These are phyloP conservation scores for Acanthosepion lycidas DNA, from an alignment of 2,888 invertebrate species.

Conservation along the genomic window DNA sequence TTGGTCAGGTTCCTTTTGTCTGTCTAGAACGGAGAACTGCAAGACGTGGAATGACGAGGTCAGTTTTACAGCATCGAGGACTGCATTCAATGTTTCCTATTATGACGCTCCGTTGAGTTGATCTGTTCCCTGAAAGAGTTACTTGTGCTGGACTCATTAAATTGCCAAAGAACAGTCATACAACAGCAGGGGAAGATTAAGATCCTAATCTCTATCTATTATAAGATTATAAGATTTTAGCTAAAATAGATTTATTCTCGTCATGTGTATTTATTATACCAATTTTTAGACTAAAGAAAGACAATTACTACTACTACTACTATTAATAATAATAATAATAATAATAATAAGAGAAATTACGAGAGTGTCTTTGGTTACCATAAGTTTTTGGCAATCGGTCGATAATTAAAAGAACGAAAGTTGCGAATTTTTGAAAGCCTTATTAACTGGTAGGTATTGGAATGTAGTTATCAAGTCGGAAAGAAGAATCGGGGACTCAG, in stretches of 20 bases:
- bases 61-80: neutral
- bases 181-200: neutral
- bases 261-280: neutral
- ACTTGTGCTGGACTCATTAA: neutral
- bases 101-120: neutral
- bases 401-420: too few relatives aligned
- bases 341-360: too few relatives aligned
- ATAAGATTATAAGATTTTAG: neutral
- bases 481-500: too few relatives aligned
- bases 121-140: neutral
- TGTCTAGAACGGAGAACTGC: neutral
- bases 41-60: neutral
- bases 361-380: too few relatives aligned
- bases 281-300: neutral
- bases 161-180: neutral
- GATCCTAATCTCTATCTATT: neutral
- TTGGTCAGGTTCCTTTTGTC: neutral
- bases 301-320: too few relatives aligned
- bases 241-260: neutral
- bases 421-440: too few relatives aligned
- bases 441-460: too few relatives aligned
- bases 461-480: too few relatives aligned
- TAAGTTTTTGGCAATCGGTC: too few relatives aligned
- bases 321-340: too few relatives aligned
- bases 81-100: neutral